These are phyloP conservation scores for Brachymystax lenok DNA, from an alignment of 2,797 vertebrate genomes.

Conservation along the genomic window DNA sequence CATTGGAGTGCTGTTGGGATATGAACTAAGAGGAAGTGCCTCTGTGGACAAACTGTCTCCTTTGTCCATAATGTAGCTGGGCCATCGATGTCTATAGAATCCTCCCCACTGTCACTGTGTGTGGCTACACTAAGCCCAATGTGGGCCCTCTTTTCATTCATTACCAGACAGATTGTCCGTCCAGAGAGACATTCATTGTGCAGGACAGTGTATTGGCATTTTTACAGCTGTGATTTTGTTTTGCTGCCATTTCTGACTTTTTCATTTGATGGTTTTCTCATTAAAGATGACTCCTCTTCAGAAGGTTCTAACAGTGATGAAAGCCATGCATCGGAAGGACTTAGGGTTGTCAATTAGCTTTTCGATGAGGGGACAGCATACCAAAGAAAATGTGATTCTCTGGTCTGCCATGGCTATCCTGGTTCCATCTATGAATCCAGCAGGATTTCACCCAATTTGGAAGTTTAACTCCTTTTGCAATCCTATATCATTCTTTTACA, in stretches of 20 bases:
- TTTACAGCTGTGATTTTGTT: conserved; percentile 78
- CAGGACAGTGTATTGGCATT: conserved; percentile 70
- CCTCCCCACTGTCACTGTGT: conserved; percentile 56
- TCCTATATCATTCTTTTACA: background rate
- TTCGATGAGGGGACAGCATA: conserved; percentile 11
- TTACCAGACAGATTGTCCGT: conserved; percentile 58
- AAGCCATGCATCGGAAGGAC: conserved; percentile 7
- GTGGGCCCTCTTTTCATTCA: conserved; percentile 64
- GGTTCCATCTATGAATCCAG: background rate
- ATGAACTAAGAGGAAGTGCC: conserved; percentile 72
- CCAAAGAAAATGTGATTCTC: background rate
- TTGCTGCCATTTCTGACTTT: conserved; percentile 68
- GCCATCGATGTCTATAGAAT: conserved; percentile 71
- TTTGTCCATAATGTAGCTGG: conserved; percentile 65
- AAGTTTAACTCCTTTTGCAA: background rate
- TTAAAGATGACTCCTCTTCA: conserved; percentile 51
- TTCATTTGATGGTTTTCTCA: conserved; percentile 50
- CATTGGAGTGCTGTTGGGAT: conserved; percentile 44
- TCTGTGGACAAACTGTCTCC: conserved; percentile 53
- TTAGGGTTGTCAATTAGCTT: conserved; percentile 22
- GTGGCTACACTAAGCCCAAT: conserved; percentile 51
- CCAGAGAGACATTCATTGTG: conserved; percentile 62
- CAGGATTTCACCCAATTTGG: too few species aligned
- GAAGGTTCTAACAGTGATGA: conserved; percentile 5
- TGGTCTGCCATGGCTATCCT: background rate